Conservation (phyloP, 2,797 vertebrate genomes). For the Darevskia mixta region DNA sequence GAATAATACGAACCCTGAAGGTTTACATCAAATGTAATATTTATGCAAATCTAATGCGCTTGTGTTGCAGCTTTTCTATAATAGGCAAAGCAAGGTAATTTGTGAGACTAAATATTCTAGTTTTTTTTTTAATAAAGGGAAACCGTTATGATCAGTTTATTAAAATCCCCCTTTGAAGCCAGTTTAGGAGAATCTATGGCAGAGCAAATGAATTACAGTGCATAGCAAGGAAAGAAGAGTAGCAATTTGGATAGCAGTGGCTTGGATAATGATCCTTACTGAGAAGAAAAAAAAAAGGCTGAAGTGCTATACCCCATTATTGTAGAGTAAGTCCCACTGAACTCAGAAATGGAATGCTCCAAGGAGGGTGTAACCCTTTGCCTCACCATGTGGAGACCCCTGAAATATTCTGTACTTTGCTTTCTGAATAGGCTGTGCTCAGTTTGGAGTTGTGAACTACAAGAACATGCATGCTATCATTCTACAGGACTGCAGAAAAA, state of each 20-base stretch:
- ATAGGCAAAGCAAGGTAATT: neutral
- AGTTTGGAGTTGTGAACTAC: neutral
- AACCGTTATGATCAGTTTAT: neutral
- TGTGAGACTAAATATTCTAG: constrained; percentile 1
- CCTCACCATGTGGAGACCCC: neutral
- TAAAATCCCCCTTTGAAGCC: neutral
- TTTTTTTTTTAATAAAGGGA: neutral
- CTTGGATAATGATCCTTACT: neutral
- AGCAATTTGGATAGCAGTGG: too few species aligned
- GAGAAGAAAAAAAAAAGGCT: too few species aligned
- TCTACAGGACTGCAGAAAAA: neutral
- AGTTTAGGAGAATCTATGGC: neutral
- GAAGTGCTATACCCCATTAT: too few species aligned
- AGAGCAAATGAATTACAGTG: neutral
- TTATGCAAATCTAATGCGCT: neutral
- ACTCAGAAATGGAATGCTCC: neutral
- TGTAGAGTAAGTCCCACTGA: neutral
- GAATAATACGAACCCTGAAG: neutral
- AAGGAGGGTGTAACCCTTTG: neutral
- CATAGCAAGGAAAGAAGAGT: neutral
- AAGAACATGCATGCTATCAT: neutral
- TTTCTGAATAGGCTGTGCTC: neutral
- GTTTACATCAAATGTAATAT: constrained; percentile 13
- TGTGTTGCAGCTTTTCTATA: neutral
- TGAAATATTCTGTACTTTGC: neutral